Conservation (phyloP, 2,888 invertebrate genomes). For the Podotricha telesiphe region DNA sequence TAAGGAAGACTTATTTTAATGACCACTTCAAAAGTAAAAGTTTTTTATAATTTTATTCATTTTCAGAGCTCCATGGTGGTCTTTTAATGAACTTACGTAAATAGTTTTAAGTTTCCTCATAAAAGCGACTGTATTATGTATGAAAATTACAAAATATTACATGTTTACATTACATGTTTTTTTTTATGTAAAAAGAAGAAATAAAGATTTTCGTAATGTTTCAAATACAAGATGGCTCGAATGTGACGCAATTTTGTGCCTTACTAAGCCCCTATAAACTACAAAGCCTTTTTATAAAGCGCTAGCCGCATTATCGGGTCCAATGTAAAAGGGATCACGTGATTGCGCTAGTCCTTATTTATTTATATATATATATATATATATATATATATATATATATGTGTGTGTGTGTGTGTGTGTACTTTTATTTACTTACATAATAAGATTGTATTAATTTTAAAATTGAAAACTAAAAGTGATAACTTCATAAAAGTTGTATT, state of each 20-base stretch:
- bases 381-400: too few relatives aligned
- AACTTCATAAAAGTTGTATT: too few relatives aligned
- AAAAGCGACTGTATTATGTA: not conserved
- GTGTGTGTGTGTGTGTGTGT: too few relatives aligned
- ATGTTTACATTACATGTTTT: not conserved
- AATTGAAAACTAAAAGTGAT: too few relatives aligned
- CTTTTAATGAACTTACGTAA: not conserved
- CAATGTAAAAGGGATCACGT: slow-evolving; percentile 23
- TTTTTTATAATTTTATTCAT: not conserved
- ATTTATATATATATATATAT: slow-evolving; percentile 1
- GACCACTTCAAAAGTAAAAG: not conserved
- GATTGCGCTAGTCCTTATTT: slow-evolving; percentile 16
- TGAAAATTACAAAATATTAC: not conserved
- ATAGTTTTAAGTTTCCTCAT: not conserved
- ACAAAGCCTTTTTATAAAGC: slow-evolving; percentile 34
- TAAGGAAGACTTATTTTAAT: not conserved
- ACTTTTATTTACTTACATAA: too few relatives aligned
- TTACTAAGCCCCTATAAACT: slow-evolving; percentile 39
- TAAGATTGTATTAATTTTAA: too few relatives aligned
- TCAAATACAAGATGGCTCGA: slow-evolving; percentile 28
- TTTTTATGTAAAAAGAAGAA: slow-evolving; percentile 19
- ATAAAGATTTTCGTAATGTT: slow-evolving; percentile 20
- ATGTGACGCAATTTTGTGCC: slow-evolving; percentile 28
- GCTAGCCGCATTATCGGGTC: slow-evolving; percentile 25
- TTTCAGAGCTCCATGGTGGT: not conserved